Evolutionary conservation across 2,888 invertebrate species (phyloP).

Genomic region (Cabera pusaria): DNA sequence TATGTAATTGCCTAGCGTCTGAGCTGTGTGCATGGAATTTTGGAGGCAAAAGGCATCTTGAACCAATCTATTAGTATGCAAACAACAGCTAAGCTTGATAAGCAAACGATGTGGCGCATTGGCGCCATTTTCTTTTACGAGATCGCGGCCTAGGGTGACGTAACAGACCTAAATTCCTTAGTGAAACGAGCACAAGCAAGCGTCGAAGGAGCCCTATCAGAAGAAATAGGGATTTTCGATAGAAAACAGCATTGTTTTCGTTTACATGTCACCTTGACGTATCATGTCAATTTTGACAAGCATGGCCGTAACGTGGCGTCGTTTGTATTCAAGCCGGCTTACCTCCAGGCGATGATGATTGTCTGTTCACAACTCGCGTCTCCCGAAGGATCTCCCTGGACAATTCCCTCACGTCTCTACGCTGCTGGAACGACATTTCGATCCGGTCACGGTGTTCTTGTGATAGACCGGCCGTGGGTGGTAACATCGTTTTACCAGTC

Average conservation of each 20-base stretch:
- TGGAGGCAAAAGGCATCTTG: not conserved
- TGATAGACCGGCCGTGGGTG: conserved; percentile 78
- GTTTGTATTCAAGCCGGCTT: conserved; percentile 64
- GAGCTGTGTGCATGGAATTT: no score
- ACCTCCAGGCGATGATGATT: conserved; percentile 78
- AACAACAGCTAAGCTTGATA: conserved; percentile 32
- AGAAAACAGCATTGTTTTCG: conserved; percentile 70
- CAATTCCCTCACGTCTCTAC: conserved; percentile 73
- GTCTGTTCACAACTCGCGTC: conserved; percentile 68
- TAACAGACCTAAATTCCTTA: conserved; percentile 62
- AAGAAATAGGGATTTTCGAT: conserved; percentile 39
- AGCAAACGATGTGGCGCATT: conserved; percentile 48
- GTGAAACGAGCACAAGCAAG: conserved; percentile 29
- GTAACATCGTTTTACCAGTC: conserved; percentile 75
- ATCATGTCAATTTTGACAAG: conserved; percentile 80
- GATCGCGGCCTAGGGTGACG: conserved; percentile 67
- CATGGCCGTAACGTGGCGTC: conserved; percentile 83
- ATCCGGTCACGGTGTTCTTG: conserved; percentile 75
- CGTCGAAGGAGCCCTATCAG: conserved; percentile 30
- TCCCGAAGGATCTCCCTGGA: conserved; percentile 76
- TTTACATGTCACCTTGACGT: conserved; percentile 82
- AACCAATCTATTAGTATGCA: conserved; percentile 1
- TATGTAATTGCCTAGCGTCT: conserved; percentile 29
- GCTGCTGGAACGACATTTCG: conserved; percentile 77
- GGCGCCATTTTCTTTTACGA: conserved; percentile 81